Evolutionary conservation across 2,888 invertebrate species (phyloP).

Genomic region (Synanthedon andrenaeformis): DNA sequence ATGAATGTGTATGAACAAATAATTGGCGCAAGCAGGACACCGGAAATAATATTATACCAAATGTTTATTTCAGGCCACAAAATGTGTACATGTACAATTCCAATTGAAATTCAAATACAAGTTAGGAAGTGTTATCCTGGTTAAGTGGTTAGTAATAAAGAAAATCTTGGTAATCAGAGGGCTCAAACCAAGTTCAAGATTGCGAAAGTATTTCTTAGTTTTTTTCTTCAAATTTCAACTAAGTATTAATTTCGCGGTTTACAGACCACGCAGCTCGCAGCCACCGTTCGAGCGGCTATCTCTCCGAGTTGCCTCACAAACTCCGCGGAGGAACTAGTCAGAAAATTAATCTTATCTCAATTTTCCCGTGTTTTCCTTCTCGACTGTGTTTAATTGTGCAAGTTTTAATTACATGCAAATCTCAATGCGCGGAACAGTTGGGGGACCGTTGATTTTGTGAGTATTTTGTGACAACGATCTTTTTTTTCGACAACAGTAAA

Average conservation of each 20-base stretch:
- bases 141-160: too few relatives aligned
- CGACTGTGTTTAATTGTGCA: conserved; percentile 53
- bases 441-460: conserved; percentile 20
- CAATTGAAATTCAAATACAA: too few relatives aligned
- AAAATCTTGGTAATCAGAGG: too few relatives aligned
- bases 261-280: not conserved
- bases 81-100: too few relatives aligned
- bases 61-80: too few relatives aligned
- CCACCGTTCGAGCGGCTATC: conserved; percentile 23
- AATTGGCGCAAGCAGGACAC: too few relatives aligned
- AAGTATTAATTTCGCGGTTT: not conserved
- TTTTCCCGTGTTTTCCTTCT: conserved; percentile 54
- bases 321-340: conserved; percentile 40
- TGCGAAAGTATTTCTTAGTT: too few relatives aligned
- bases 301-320: conserved; percentile 29
- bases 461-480: conserved; percentile 23
- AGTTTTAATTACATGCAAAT: conserved; percentile 61
- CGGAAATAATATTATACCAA: too few relatives aligned
- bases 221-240: too few relatives aligned
- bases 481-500: conserved; percentile 14
- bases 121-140: too few relatives aligned
- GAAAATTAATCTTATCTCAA: conserved; percentile 62
- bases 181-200: too few relatives aligned
- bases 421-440: conserved; percentile 32
- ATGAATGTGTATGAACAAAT: too few relatives aligned